Evolutionary conservation across 2,113 vertebrate species (phyloP), one percentile per base, ranked within the genome.

Genomic region (Podarcis muralis): DNA sequence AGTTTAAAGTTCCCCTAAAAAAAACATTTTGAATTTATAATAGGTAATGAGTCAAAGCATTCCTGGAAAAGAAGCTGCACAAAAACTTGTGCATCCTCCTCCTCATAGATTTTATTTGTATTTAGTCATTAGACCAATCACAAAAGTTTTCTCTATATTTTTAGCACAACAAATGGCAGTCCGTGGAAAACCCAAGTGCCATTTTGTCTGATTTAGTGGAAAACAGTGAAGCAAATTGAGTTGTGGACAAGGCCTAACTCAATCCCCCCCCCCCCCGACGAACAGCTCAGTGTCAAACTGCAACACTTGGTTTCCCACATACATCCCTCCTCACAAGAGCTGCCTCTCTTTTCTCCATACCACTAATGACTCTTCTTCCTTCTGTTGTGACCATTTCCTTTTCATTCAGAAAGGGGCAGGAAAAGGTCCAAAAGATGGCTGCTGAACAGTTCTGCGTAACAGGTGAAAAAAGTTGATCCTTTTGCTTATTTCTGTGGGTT

Each of bases 61-160:
- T 79, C 82, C 22, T 74, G 89, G 84, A 69, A 71, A 90, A 91
- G 80, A 32, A 1, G 22, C 72, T 68, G 93, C 82, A 5, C 30
- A 53, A 40, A 89, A 48, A 92, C 62, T 57, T 71, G 69, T 30
- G 30, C 16, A 62, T 62, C 18, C 3, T 62, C 3, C 59, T 62
- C 9, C 48, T 53, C 48, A 53, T 53, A 53, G 48, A 12, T 53
- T 53, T 62, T 62, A 62, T 62, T 62, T 20, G 16, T 62, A 62
- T 62, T 20, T 62, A 59, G 4, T 20, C 3, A 62, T 62, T 18
- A 62, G 18, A 20, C 59, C 59, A 62, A 62, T 62, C 59, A 62
- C 59, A 4, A 62, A 62, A 62, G 59, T 62, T 62, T 69, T 69
- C 68, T 69, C 27, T 9, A 23, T 5, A 5, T 1, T 69, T 69